Conservation (phyloP, 2,113 vertebrate genomes). For the Mesembrinibis cayennensis region DNA sequence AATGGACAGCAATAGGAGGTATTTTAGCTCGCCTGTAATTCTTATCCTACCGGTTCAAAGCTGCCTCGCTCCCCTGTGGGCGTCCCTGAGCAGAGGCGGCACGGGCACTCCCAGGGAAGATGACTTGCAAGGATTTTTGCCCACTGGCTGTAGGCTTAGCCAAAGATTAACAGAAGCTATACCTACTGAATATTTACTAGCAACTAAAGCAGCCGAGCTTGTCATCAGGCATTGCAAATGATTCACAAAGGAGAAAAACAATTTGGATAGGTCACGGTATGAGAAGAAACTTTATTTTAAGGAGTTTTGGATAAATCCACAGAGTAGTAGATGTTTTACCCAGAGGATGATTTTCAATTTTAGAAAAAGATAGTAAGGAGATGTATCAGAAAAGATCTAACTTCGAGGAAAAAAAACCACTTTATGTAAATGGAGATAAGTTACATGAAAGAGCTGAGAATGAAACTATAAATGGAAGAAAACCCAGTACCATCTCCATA, state of each 20-base stretch:
- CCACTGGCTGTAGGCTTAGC: not conserved
- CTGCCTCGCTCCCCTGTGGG: rapidly evolving
- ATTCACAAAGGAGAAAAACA: not conserved
- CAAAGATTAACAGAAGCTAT: not conserved
- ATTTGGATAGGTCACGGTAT: not conserved
- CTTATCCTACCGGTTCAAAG: not conserved
- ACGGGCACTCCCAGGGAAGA: not conserved
- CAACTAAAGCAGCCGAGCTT: not conserved
- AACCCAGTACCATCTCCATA: not conserved
- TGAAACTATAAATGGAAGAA: not conserved
- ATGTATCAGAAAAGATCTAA: not conserved
- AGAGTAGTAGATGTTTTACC: not conserved
- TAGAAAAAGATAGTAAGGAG: not conserved
- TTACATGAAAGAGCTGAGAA: not conserved
- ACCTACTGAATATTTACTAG: not conserved
- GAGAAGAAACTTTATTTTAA: not conserved
- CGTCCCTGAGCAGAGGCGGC: not conserved
- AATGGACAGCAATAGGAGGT: rapidly evolving
- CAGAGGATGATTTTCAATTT: not conserved
- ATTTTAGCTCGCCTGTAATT: not conserved
- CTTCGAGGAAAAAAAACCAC: rapidly evolving
- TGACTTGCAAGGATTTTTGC: not conserved
- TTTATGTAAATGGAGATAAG: not conserved
- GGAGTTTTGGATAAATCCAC: not conserved
- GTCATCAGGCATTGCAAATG: not conserved